These are phyloP conservation scores for Napeogenes sylphis DNA, from an alignment of 2,888 invertebrate species.

Conservation along the genomic window DNA sequence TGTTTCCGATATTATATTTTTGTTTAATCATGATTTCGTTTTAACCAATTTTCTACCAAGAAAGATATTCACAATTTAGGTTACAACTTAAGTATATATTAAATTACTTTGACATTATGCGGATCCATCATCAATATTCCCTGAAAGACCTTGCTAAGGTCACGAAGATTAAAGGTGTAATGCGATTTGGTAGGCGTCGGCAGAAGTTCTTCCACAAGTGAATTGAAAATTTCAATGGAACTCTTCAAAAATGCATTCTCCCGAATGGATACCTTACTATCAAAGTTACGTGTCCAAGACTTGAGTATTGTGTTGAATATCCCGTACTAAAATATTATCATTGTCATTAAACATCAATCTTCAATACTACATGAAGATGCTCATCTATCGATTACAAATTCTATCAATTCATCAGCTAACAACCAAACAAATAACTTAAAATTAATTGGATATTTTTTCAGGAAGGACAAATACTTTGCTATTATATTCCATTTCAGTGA, in stretches of 20 bases:
- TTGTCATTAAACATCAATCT: too few species aligned
- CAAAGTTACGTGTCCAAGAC: slow-evolving; percentile 79
- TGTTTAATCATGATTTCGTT: too few species aligned
- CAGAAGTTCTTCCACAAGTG: slow-evolving; percentile 82
- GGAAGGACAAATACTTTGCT: slow-evolving; percentile 76
- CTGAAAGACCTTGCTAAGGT: slow-evolving; percentile 90
- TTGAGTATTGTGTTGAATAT: slow-evolving; percentile 84
- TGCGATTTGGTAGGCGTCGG: slow-evolving; percentile 94
- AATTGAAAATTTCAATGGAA: slow-evolving; percentile 82
- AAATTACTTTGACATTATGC: slow-evolving; percentile 73
- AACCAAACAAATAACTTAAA: too few species aligned
- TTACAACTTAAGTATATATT: too few species aligned
- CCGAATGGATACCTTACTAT: slow-evolving; percentile 43
- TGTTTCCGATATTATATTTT: too few species aligned
- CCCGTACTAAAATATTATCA: slow-evolving; percentile 47
- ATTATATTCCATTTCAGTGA: slow-evolving; percentile 85
- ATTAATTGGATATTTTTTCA: too few species aligned
- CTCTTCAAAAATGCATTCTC: slow-evolving; percentile 78
- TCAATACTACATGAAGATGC: too few species aligned
- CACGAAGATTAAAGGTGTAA: slow-evolving; percentile 93
- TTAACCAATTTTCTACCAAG: too few species aligned
- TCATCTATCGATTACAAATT: too few species aligned
- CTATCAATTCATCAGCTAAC: too few species aligned
- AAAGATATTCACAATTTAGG: too few species aligned
- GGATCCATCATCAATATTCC: slow-evolving; percentile 86